Evolutionary conservation across 1,140 invertebrate genomes (phyloP).

Genomic region (Euschistus heros): DNA sequence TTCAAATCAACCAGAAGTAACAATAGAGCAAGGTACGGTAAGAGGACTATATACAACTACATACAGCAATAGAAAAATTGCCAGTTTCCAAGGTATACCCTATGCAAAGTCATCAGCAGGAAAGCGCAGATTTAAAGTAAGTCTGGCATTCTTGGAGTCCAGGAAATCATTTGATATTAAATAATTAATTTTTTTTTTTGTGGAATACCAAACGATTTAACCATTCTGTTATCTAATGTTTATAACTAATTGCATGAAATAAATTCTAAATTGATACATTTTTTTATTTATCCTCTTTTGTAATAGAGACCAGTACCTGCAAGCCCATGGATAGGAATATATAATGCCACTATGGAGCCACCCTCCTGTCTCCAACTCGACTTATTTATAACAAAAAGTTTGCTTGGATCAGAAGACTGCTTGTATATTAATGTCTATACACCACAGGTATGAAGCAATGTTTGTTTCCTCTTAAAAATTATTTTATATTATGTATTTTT

Average conservation of each 20-base stretch:
- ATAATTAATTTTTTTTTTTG: no score
- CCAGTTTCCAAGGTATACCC: constrained; percentile 3
- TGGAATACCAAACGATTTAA: no score
- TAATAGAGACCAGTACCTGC: not conserved
- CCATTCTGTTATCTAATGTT: no score
- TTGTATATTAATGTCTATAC: constrained; percentile 31
- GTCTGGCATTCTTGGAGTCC: no score
- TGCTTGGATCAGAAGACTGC: constrained; percentile 29
- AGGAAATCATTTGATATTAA: no score
- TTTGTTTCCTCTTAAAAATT: not conserved
- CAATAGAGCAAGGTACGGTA: not conserved
- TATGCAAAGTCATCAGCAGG: constrained; percentile 17
- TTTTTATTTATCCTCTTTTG: no score
- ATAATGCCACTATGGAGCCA: not conserved
- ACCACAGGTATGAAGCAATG: constrained; percentile 17
- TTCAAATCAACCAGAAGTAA: not conserved
- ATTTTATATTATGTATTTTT: no score
- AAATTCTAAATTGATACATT: no score
- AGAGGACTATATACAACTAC: not conserved
- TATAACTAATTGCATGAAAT: no score
- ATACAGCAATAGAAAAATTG: not conserved
- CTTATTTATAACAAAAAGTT: not conserved
- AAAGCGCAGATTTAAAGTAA: constrained; percentile 16
- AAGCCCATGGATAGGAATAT: not conserved
- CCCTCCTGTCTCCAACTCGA: not conserved